Conservation (phyloP, 2,888 invertebrate species). For the Hirtodrosophila confusa region DNA sequence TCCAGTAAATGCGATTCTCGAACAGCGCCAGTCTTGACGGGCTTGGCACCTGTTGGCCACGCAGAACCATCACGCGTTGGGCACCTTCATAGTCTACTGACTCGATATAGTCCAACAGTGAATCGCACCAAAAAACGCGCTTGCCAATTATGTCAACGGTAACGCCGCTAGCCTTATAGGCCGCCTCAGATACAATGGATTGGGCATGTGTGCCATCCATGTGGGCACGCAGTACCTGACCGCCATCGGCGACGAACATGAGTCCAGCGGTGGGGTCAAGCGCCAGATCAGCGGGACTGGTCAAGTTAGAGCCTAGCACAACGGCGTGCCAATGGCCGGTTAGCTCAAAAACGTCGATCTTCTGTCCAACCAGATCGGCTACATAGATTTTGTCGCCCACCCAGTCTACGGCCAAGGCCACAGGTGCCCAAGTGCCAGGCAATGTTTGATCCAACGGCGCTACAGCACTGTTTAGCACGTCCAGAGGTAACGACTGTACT, state of each 20-base stretch:
- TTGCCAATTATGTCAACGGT: slow-evolving; percentile 95
- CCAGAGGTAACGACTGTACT: slow-evolving; percentile 86
- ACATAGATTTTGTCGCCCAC: slow-evolving; percentile 98
- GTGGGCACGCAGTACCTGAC: slow-evolving; percentile 93
- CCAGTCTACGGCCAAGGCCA: slow-evolving; percentile 98
- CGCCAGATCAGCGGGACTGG: slow-evolving; percentile 95
- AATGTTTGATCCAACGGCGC: slow-evolving; percentile 87
- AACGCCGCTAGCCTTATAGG: slow-evolving; percentile 96
- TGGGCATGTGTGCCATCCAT: slow-evolving; percentile 96
- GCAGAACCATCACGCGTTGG: slow-evolving; percentile 90
- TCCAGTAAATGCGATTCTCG: slow-evolving; percentile 95
- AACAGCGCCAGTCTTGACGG: slow-evolving; percentile 93
- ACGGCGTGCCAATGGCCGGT: slow-evolving; percentile 95
- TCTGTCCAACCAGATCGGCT: slow-evolving; percentile 95
- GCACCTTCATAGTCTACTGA: slow-evolving; percentile 96
- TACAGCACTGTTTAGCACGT: slow-evolving; percentile 84
- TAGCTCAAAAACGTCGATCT: slow-evolving; percentile 96
- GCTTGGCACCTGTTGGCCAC: slow-evolving; percentile 93
- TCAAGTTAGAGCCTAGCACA: slow-evolving; percentile 95
- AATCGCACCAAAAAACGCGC: slow-evolving; percentile 98
- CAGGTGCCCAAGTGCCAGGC: slow-evolving; percentile 94
- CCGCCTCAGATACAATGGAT: slow-evolving; percentile 94
- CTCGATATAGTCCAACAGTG: slow-evolving; percentile 96
- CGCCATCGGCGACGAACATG: slow-evolving; percentile 94
- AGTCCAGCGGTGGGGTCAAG: slow-evolving; percentile 95